Conservation (phyloP, 2,797 vertebrate species). For the Sebastes trivittatus region DNA sequence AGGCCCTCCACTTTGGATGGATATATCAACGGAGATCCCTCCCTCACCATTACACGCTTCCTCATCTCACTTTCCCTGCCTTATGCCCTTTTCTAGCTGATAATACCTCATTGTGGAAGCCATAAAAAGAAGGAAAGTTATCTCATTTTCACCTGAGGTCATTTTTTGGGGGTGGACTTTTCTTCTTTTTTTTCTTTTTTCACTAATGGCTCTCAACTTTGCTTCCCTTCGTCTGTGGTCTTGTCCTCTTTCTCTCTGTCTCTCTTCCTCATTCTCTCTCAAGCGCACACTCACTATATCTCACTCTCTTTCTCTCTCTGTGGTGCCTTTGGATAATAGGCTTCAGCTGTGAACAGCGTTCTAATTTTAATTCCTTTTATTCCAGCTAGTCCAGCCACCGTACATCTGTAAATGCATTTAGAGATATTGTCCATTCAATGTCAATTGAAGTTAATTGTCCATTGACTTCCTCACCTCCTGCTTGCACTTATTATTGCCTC, state of each 20-base stretch:
- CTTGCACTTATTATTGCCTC: conserved; percentile 43
- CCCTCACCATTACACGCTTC: conserved; percentile 68
- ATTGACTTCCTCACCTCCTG: conserved; percentile 67
- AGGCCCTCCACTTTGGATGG: conserved; percentile 65
- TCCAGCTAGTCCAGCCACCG: conserved; percentile 34
- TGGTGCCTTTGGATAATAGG: conserved; percentile 59
- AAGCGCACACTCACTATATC: conserved; percentile 21
- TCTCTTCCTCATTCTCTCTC: conserved; percentile 2
- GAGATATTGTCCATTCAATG: conserved; percentile 63
- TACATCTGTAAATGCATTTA: conserved; percentile 57
- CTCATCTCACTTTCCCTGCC: conserved; percentile 57
- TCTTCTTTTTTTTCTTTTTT: conserved; percentile 5
- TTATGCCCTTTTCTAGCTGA: conserved; percentile 62
- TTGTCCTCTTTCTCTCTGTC: conserved; percentile 15
- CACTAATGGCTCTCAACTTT: conserved; percentile 55
- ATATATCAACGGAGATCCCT: conserved; percentile 75
- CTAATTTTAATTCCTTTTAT: conserved; percentile 71
- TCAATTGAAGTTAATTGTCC: conserved; percentile 74
- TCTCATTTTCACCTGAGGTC: conserved; percentile 73
- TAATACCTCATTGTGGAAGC: conserved; percentile 72
- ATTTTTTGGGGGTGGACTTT: conserved; percentile 48
- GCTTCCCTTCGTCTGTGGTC: conserved; percentile 36
- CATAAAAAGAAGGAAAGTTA: conserved; percentile 65
- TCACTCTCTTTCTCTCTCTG: conserved; percentile 16
- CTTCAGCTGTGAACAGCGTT: conserved; percentile 57